Evolutionary conservation across 53 echinoderm and acorn worm species (phyloP).

Genomic region (Astropecten irregularis): DNA sequence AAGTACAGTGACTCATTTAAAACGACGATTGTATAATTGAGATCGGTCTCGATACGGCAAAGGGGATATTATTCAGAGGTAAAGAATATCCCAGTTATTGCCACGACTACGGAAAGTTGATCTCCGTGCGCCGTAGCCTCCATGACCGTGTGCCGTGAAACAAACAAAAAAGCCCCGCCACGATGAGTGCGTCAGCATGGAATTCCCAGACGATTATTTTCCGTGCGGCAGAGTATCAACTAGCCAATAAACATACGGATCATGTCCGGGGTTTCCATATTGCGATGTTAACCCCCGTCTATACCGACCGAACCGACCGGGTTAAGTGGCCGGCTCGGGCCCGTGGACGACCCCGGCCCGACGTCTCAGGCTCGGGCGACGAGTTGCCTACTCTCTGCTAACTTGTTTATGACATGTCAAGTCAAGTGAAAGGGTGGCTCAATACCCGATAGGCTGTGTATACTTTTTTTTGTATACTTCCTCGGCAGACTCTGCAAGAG

Average conservation of each 20-base stretch:
- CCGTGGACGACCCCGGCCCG: neutral
- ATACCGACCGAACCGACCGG: neutral
- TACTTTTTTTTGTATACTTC: no score
- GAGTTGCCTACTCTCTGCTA: conserved; percentile 5
- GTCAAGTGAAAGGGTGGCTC: conserved; percentile 33
- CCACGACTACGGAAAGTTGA: neutral
- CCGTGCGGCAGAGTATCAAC: neutral
- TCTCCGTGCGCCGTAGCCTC: neutral
- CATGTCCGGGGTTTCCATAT: neutral
- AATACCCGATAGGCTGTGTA: neutral
- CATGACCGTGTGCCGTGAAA: conserved; percentile 1
- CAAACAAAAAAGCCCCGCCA: neutral
- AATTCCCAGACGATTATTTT: neutral
- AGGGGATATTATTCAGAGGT: neutral
- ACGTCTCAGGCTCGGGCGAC: conserved; percentile 11
- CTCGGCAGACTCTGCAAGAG: neutral
- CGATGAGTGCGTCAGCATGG: conserved; percentile 7
- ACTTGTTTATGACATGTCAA: conserved; percentile 61
- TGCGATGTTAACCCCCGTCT: conserved; percentile 22
- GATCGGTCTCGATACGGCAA: neutral
- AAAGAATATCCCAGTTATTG: neutral
- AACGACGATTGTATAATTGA: conserved; percentile 34
- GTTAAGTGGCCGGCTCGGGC: conserved; percentile 25
- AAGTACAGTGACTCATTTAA: conserved; percentile 2
- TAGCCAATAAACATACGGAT: conserved; percentile 20